Evolutionary conservation across 2,888 invertebrate species (phyloP).

Genomic region (Hedychridium roseum): DNA sequence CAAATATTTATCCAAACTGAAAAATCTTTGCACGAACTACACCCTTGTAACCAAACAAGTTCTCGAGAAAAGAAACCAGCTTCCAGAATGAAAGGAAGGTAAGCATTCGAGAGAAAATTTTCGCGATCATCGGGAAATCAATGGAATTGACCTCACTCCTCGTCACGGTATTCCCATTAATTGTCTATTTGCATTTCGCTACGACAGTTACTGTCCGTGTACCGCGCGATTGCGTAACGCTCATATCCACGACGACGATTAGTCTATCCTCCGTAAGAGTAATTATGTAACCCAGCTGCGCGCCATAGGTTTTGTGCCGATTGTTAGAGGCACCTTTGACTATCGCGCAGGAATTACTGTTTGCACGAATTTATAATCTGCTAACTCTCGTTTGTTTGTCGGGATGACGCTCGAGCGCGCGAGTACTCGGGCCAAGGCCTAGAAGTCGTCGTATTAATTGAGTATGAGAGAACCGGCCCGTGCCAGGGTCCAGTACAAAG

Average conservation of each 20-base stretch:
- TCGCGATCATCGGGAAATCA: too few relatives aligned
- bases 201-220: too few relatives aligned
- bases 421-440: constrained; percentile 24
- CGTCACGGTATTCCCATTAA: too few relatives aligned
- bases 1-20: too few relatives aligned
- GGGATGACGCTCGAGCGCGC: constrained; percentile 8
- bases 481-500: too few relatives aligned
- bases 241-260: constrained; percentile 39
- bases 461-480: constrained; percentile 14
- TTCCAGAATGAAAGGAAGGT: too few relatives aligned
- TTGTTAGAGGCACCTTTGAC: constrained; percentile 29
- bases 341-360: constrained; percentile 21
- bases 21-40: too few relatives aligned
- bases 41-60: too few relatives aligned
- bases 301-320: constrained; percentile 15
- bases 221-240: constrained; percentile 33
- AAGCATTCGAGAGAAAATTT: too few relatives aligned
- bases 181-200: too few relatives aligned
- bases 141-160: too few relatives aligned
- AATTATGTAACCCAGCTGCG: constrained; percentile 42
- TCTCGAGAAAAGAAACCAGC: too few relatives aligned
- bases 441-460: constrained; percentile 17
- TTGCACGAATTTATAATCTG: constrained; percentile 28
- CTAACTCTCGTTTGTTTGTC: constrained; percentile 2
- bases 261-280: constrained; percentile 34